A percentile compares a stretch with the other conserved stretches of the same genome.
Evolutionary conservation across 2,888 invertebrate species (phyloP).

Genomic region (Tetranychus truncatus): DNA sequence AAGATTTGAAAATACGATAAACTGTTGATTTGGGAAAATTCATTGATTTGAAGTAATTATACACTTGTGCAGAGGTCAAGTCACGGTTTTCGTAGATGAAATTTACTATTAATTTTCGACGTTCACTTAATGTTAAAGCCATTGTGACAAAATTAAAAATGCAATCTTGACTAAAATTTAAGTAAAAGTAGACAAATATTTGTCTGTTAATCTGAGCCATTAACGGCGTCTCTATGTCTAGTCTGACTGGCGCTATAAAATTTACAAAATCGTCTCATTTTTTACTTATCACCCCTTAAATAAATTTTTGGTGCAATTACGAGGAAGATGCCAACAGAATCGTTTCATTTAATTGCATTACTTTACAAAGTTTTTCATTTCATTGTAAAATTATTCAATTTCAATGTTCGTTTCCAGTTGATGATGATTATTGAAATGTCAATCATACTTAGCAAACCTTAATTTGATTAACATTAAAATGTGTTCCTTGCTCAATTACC

Average conservation of each 20-base stretch:
- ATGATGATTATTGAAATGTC: no score
- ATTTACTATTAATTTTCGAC: not conserved
- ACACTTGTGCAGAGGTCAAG: not conserved
- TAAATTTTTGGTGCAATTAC: no score
- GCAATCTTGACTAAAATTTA: no score
- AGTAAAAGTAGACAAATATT: not conserved
- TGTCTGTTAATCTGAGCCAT: not conserved
- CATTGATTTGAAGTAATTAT: not conserved
- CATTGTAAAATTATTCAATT: no score
- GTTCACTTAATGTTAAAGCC: not conserved
- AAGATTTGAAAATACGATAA: not conserved
- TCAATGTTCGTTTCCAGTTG: no score
- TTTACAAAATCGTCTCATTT: not conserved
- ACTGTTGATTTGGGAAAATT: not conserved
- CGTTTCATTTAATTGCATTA: no score
- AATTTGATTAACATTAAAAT: no score
- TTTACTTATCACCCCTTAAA: not conserved
- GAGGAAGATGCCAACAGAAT: no score
- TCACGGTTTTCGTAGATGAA: not conserved
- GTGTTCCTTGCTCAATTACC: no score
- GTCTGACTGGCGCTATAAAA: not conserved
- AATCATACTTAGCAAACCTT: no score
- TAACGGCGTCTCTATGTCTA: not conserved
- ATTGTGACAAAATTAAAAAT: no score
- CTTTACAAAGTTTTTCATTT: no score